These are phyloP conservation scores for Thymelicus lineola DNA, from an alignment of 2,888 invertebrate species.

Conservation along the genomic window DNA sequence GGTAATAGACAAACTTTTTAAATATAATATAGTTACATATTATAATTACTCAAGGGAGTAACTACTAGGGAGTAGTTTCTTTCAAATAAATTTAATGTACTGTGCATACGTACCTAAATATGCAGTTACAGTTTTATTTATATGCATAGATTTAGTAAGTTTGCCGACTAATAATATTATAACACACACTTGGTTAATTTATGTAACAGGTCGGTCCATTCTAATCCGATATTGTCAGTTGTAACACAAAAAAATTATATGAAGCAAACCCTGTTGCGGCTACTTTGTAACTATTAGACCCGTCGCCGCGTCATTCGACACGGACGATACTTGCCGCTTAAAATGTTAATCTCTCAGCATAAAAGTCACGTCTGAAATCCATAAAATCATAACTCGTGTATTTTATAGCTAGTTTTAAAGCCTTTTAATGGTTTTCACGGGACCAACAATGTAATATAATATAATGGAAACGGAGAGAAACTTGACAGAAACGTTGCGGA, in stretches of 20 bases:
- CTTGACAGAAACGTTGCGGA: background rate
- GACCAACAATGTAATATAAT: background rate
- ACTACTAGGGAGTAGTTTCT: too few relatives aligned
- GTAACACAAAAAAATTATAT: background rate
- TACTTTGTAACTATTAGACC: background rate
- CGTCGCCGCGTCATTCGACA: background rate
- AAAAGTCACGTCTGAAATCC: conserved; percentile 4
- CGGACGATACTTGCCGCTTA: background rate
- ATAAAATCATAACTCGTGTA: conserved; percentile 9
- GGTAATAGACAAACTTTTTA: too few relatives aligned
- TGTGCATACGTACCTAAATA: too few relatives aligned
- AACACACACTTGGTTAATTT: too few relatives aligned
- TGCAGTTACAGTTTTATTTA: background rate
- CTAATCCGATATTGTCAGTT: too few relatives aligned
- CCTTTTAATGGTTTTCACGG: background rate
- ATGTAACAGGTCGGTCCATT: too few relatives aligned
- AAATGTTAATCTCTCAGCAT: background rate
- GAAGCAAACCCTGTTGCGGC: too few relatives aligned
- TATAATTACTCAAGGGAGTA: too few relatives aligned
- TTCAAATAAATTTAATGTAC: too few relatives aligned
- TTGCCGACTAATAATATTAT: background rate
- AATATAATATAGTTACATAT: too few relatives aligned
- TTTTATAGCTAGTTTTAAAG: conserved; percentile 10
- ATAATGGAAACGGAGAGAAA: background rate
- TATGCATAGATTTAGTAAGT: background rate